Percentiles rank a stretch among this genome's conserved stretches.
Conservation (phyloP, 1,140 invertebrate genomes). For the Drosophila cardini region DNA sequence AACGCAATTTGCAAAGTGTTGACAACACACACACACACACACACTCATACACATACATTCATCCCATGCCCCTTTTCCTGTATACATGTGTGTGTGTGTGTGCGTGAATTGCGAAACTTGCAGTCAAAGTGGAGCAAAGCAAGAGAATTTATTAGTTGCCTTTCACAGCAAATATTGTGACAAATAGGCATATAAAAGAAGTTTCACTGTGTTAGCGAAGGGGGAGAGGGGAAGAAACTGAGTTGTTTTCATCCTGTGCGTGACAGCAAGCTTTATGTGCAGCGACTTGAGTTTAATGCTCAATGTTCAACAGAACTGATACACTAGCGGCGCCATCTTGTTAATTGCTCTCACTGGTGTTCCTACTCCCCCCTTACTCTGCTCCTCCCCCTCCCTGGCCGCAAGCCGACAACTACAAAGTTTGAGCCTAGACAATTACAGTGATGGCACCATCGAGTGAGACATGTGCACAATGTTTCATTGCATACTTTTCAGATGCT, state of each 20-base stretch:
- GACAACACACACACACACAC: conserved; percentile 26
- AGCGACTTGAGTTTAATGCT: conserved; percentile 35
- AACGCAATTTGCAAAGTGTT: conserved; percentile 51
- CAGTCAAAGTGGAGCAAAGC: conserved; percentile 32
- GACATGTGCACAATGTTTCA: conserved; percentile 4
- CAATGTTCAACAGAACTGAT: background rate
- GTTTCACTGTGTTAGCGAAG: background rate
- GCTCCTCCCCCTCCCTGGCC: background rate
- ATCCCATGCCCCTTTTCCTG: background rate
- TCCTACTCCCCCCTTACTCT: conserved; percentile 4
- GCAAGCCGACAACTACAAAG: background rate
- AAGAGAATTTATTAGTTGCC: conserved; percentile 78
- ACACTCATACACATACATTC: background rate
- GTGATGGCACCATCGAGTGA: conserved; percentile 22
- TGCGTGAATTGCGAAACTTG: conserved; percentile 31
- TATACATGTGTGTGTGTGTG: conserved; percentile 1
- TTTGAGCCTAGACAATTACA: conserved; percentile 33
- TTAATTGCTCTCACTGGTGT: conserved; percentile 52
- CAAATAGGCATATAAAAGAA: conserved; percentile 73
- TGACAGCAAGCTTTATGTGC: conserved; percentile 26
- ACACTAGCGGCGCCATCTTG: conserved; percentile 61
- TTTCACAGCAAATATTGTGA: conserved; percentile 77
- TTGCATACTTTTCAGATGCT: conserved; percentile 40
- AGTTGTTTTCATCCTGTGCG: conserved; percentile 38
- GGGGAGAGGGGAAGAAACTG: background rate